Conservation (phyloP, 2,888 invertebrate genomes). For the Acrobasis suavella region DNA sequence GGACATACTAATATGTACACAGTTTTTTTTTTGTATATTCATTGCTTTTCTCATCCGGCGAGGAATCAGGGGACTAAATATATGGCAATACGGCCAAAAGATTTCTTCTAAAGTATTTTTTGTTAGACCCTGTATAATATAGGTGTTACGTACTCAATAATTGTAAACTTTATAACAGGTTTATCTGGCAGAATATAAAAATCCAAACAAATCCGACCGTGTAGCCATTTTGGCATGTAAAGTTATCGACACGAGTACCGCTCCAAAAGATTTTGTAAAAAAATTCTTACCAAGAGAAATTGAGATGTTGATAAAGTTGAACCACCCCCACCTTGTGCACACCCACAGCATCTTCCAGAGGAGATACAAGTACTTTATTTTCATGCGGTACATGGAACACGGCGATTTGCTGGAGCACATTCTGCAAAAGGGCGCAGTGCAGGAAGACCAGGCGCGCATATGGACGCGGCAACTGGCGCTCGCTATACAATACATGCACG, state of each 20-base stretch:
- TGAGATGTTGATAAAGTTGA: constrained; percentile 87
- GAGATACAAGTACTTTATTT: constrained; percentile 87
- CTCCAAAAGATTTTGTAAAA: constrained; percentile 89
- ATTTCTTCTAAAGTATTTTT: too few species aligned
- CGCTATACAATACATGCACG: constrained; percentile 88
- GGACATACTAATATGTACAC: too few species aligned
- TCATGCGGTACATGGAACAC: constrained; percentile 88
- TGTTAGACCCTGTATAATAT: too few species aligned
- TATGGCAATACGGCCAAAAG: too few species aligned
- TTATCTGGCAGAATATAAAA: constrained; percentile 71
- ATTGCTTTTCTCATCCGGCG: too few species aligned
- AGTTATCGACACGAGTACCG: constrained; percentile 87
- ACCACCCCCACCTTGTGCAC: constrained; percentile 91
- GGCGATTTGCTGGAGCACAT: constrained; percentile 90
- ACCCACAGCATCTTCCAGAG: constrained; percentile 90
- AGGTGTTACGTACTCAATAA: too few species aligned
- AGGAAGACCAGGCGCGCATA: constrained; percentile 86
- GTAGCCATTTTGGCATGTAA: constrained; percentile 85
- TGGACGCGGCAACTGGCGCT: constrained; percentile 87
- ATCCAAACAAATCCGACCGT: constrained; percentile 66
- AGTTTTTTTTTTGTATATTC: too few species aligned
- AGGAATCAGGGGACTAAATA: too few species aligned
- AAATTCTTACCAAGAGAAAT: constrained; percentile 93
- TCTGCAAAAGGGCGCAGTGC: constrained; percentile 84
- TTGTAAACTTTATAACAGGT: constrained; percentile 49